A percentile compares a stretch with the other conserved stretches of the same genome.
Evolutionary conservation across 2,113 vertebrate genomes (phyloP).

Genomic region (Megaceryle torquata): DNA sequence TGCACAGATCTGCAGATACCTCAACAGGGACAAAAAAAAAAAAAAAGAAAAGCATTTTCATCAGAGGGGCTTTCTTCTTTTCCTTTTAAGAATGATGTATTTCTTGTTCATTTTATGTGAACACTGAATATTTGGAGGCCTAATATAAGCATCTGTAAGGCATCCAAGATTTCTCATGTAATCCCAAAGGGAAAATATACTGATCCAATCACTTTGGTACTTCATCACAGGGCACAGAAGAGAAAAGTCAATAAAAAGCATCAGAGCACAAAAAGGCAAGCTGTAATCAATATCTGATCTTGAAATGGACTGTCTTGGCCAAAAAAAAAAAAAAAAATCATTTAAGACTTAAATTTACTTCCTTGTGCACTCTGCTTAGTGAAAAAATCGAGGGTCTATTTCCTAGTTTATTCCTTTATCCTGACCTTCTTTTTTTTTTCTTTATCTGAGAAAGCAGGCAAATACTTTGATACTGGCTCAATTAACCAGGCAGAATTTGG

Average conservation of each 20-base stretch:
- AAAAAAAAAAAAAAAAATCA: constrained; percentile 46
- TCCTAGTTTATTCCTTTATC: not conserved
- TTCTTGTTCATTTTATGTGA: constrained; percentile 1
- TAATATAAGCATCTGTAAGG: constrained; percentile 30
- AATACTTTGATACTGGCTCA: constrained; percentile 21
- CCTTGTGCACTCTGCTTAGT: not conserved
- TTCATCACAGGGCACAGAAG: constrained; percentile 28
- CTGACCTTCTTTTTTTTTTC: not conserved
- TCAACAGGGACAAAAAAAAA: not conserved
- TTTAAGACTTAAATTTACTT: constrained; percentile 53
- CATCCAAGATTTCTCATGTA: constrained; percentile 34
- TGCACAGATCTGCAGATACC: not conserved
- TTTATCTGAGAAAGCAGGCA: not conserved
- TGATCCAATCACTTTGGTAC: constrained; percentile 39
- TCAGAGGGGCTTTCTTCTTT: not conserved
- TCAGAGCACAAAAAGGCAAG: constrained; percentile 59
- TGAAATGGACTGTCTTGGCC: constrained; percentile 31
- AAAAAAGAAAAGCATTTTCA: not conserved
- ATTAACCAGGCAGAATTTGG: constrained; percentile 12
- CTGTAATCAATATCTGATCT: constrained; percentile 65
- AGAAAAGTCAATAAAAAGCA: constrained; percentile 70
- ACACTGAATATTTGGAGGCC: constrained; percentile 8
- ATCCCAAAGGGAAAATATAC: constrained; percentile 53
- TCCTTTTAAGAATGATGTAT: not conserved
- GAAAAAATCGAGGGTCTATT: not conserved